Conservation (phyloP, 2,888 invertebrate genomes). For the Pyrocoelia pectoralis region DNA sequence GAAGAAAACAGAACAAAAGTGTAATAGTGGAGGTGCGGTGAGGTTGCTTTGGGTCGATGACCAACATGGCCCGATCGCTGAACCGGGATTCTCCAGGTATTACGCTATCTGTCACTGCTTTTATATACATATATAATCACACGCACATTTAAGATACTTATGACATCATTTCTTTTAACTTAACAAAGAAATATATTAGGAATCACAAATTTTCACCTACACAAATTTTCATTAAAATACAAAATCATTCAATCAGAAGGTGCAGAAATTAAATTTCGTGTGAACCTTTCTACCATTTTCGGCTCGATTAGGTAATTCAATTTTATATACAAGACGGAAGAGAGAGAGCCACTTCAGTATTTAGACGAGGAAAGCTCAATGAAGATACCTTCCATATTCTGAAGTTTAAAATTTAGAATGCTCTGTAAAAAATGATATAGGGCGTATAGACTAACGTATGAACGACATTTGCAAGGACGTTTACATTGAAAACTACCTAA, state of each 20-base stretch:
- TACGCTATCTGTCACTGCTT: constrained; percentile 32
- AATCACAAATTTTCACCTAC: not conserved
- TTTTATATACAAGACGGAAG: too few species aligned
- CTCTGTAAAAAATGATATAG: too few species aligned
- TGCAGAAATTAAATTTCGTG: too few species aligned
- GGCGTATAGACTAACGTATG: too few species aligned
- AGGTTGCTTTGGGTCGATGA: constrained; percentile 41
- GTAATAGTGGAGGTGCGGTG: constrained; percentile 34
- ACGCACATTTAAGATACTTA: constrained; percentile 25
- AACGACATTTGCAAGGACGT: too few species aligned
- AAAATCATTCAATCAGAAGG: not conserved
- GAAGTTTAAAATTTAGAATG: too few species aligned
- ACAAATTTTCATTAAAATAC: not conserved
- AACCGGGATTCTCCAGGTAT: constrained; percentile 41
- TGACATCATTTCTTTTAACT: constrained; percentile 18
- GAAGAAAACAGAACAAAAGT: constrained; percentile 33
- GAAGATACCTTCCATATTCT: too few species aligned
- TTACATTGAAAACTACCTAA: too few species aligned
- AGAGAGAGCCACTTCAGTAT: too few species aligned
- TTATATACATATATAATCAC: constrained; percentile 16
- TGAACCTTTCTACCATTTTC: too few species aligned
- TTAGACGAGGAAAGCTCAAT: too few species aligned
- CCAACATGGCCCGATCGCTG: constrained; percentile 42
- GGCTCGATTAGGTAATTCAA: too few species aligned
- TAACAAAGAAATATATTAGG: not conserved